Evolutionary conservation across 2,888 invertebrate genomes (phyloP), one percentile per base, ranked within the genome.

Genomic region (Disparrhopalites patrizii): DNA sequence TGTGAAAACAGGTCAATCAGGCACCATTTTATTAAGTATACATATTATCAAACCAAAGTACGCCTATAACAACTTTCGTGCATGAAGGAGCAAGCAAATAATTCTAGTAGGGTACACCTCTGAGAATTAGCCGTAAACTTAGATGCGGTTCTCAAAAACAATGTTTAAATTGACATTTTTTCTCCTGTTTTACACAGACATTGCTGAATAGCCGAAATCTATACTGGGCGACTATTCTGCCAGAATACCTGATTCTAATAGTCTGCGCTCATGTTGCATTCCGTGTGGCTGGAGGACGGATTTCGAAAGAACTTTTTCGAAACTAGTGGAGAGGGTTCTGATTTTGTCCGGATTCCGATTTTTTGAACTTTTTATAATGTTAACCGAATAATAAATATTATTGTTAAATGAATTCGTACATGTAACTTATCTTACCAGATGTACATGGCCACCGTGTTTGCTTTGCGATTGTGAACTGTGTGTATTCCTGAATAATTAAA

Each of bases 141-240:
- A 13, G 28, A 25, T 51, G 27, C 28, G 15, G 28, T 43, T 43
- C n/a, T 1, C 18, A 10, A 10, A 51, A 51, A 51, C 28, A 25
- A 25, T 51, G 4, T n/a, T 25, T 28, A 23, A 25, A 43, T 28
- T 47, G 20, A 28, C 4, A n/a, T 31, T 36, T 4, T 50, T 67
- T 57, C 65, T 73, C 64, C 62, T 69, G 54, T n/a, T n/a, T n/a
- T n/a, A n/a, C n/a, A n/a, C 74, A 79, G 77, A 93, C 93, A 61
- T 81, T 93, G 72, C 80, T 93, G 31, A 93, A 93, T 79, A 82
- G 82, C 64, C 82, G 81, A 70, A 85, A 87, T 74, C 76, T 85
- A 52, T 91, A 91, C 78, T 82, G 82, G 28, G 86, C 84, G 2
- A 88, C 88, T 2, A 81, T 92, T 62, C 77, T 87, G 60, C 86